Evolutionary conservation across 1,140 invertebrate species (phyloP), one percentile per base, ranked within the genome.

Genomic region (Aphidius ervi): DNA sequence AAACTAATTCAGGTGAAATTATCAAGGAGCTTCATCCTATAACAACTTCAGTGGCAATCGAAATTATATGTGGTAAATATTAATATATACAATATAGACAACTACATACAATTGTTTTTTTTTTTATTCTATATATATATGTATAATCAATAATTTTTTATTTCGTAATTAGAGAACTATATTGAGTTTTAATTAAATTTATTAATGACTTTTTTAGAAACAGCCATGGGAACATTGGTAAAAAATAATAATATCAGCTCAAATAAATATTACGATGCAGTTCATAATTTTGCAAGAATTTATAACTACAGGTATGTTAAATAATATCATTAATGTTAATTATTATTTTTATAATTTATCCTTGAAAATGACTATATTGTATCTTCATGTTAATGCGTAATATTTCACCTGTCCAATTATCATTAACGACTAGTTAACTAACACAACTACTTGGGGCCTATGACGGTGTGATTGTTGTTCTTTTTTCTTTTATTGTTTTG

Each of bases 61-160:
- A 88, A 67, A 83, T 87, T 47, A 89, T 90, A 62, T 86, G 84
- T 72, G 86, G 84, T 84, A 75, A 74, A 45, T 49, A 49, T 23
- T 16, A 16, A 16, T 16, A 16, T 16, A 16, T 1, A 16, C n/a
- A n/a, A n/a, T n/a, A 16, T 16, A 16, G 16, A 16, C 16, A 16
- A 16, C 16, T 16, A 0, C 1, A 16, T 16, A 16, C 16, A 16
- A 16, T 16, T 16, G 16, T 16, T 16, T 16, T 16, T 0, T 0
- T 16, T 16, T 16, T 16, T 16, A 16, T 16, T 16, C 16, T 16
- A 16, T 16, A 16, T 16, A 16, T 16, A 16, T 16, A 16, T 16
- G 16, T 16, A 16, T 0, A 16, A 16, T 16, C 1, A 16, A 16
- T 16, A 16, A 16, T 16, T 16, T 16, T 16, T 16, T 16, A 0